These are phyloP conservation scores for Onychorhynchus coronatus DNA, from an alignment of 2,113 vertebrate species.

Conservation along the genomic window DNA sequence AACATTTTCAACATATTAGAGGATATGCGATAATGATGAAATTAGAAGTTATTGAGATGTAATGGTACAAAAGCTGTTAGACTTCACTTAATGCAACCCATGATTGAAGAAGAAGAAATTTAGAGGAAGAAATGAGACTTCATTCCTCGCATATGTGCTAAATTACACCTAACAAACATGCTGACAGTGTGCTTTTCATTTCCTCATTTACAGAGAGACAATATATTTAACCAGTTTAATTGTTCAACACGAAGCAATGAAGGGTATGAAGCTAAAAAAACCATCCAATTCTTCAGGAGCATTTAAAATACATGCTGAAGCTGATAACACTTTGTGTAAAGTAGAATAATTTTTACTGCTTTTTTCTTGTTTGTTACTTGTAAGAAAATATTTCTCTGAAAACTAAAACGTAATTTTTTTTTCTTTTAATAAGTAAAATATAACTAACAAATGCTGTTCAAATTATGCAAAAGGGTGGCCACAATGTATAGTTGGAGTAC, in stretches of 20 bases:
- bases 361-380: not conserved
- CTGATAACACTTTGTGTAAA: not conserved
- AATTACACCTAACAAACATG: slow-evolving; percentile 11
- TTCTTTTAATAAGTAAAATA: not conserved
- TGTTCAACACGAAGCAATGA: not conserved
- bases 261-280: not conserved
- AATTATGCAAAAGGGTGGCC: not conserved
- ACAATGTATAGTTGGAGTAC: not conserved
- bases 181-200: slow-evolving; percentile 11
- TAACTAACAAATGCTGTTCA: not conserved
- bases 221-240: not conserved
- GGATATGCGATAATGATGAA: not conserved
- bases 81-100: not conserved
- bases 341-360: not conserved
- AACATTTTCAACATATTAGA: not conserved
- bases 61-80: not conserved
- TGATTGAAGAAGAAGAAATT: not conserved
- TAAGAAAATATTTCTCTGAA: not conserved
- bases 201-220: not conserved
- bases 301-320: not conserved
- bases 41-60: not conserved
- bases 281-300: not conserved
- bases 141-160: not conserved
- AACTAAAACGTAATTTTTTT: not conserved
- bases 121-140: slow-evolving; percentile 32